phyloP scores from a whole-genome alignment of 2,888 invertebrate species.

The Metopia argyrocephala region DNA sequence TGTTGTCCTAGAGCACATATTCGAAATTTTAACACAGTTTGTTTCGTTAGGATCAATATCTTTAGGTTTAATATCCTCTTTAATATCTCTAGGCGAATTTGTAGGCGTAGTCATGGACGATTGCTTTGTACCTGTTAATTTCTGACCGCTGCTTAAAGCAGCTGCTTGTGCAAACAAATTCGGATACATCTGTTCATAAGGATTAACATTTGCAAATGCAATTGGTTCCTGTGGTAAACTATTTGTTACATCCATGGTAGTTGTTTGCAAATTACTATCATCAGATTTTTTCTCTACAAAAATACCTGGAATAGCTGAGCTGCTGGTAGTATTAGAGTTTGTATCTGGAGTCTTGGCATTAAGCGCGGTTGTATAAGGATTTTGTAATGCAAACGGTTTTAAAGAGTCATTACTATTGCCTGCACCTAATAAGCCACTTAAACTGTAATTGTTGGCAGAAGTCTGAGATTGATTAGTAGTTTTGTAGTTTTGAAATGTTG shows the following conservation, averaged over 20 bases:
- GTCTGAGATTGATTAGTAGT: conserved; percentile 58
- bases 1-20: conserved; percentile 86
- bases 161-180: conserved; percentile 72
- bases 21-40: conserved; percentile 85
- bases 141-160: conserved; percentile 46
- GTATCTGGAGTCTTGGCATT: conserved; percentile 48
- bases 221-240: conserved; percentile 68
- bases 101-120: conserved; percentile 15
- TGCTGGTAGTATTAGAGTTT: conserved; percentile 38
- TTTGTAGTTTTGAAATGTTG: conserved; percentile 69
- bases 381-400: conserved; percentile 68
- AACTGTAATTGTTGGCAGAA: conserved; percentile 70
- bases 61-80: conserved; percentile 35
- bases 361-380: conserved; percentile 68
- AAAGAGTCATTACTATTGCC: conserved; percentile 57
- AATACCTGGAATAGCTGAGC: conserved; percentile 64
- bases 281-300: conserved; percentile 62
- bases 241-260: not conserved
- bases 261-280: not conserved
- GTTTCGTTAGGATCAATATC: conserved; percentile 55
- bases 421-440: conserved; percentile 58
- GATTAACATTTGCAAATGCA: conserved; percentile 74
- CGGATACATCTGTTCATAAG: conserved; percentile 75
- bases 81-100: conserved; percentile 40
- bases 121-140: conserved; percentile 23